Base-by-base conservation (phyloP, 1,140 invertebrate genomes). In the Chironomus tepperi region DNA sequence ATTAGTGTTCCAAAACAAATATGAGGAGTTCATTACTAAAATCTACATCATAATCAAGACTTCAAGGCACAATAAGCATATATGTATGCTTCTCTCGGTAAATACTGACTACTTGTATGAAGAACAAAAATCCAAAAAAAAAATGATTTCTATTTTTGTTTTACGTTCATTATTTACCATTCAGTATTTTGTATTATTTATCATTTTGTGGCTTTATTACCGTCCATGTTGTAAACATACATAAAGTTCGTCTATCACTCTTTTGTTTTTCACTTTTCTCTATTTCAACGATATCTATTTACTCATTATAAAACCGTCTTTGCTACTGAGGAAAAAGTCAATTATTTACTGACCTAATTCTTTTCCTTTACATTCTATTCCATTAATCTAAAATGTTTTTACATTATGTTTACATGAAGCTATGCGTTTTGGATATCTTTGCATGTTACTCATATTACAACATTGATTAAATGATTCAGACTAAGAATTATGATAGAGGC, bases 281-380 rank as follows among this genome's bases (percentile, higher is more conserved):
- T 75, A 24, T 42, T 72, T 19, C 43, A 67, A 15, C n/a, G 34
- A 34, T 34, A 73, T 34, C 70, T 24, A 73, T 73, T 34, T 15
- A 18, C 21, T 73, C 70, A 73, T 34, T n/a, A 73, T 10, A 10
- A 24, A 34, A 34, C 8, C n/a, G 15, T 73, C 43, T 16, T 12
- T 43, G 42, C 24, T 73, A 15, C 43, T 16, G 24, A 34, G 24
- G 42, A 18, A 73, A n/a, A 73, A 73, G 3, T 42, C 42, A 42
- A 73, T 73, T 73, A 43, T 47, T 73, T 19, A 43, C 15, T 43
- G 42, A 73, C 73, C 73, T 42, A 42, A 43, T 43, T 42, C 19
- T 42, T 73, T 43, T 42, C 19, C 42, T 73, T 24, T 15, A 47
- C n/a, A n/a, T 57, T 57, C 5, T 57, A 8, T 57, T 57, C n/a